A percentile compares a stretch with the other conserved stretches of the same genome.
Evolutionary conservation across 1,140 invertebrate genomes (phyloP).

Genomic region (Maniola jurtina): DNA sequence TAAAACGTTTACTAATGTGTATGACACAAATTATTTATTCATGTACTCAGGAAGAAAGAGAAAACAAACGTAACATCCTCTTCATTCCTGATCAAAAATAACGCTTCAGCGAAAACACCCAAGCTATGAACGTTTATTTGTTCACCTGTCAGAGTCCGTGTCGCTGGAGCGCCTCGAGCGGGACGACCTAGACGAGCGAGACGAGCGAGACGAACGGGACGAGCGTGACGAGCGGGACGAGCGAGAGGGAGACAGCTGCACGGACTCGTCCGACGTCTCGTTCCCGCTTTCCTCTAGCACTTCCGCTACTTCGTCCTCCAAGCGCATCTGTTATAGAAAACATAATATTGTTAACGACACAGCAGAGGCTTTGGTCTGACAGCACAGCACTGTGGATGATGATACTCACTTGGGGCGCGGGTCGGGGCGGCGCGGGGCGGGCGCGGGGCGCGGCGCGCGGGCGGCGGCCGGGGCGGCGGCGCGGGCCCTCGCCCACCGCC

Average conservation of each 20-base stretch:
- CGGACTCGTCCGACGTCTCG: constrained; percentile 57
- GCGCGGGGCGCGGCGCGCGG: constrained; percentile 19
- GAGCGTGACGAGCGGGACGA: constrained; percentile 41
- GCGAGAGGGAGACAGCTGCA: constrained; percentile 46
- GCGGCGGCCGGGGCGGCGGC: constrained; percentile 34
- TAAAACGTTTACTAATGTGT: background rate
- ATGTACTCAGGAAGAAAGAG: background rate
- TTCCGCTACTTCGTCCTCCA: constrained; percentile 8
- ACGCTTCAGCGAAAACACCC: too few species aligned
- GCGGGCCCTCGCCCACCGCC: constrained; percentile 39
- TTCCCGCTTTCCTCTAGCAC: constrained; percentile 72
- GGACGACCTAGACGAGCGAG: constrained; percentile 9
- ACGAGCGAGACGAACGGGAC: constrained; percentile 34
- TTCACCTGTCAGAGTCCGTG: constrained; percentile 32
- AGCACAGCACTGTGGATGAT: too few species aligned
- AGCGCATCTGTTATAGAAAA: too few species aligned
- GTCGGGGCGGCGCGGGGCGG: background rate
- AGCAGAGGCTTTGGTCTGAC: too few species aligned
- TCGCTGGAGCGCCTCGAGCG: constrained; percentile 13
- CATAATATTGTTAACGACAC: too few species aligned
- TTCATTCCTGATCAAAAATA: too few species aligned
- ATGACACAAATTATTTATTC: background rate
- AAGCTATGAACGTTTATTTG: background rate
- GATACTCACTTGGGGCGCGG: background rate
- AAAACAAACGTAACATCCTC: too few species aligned